Conservation (phyloP, 2,113 vertebrate genomes). For the Cebidichthys violaceus region DNA sequence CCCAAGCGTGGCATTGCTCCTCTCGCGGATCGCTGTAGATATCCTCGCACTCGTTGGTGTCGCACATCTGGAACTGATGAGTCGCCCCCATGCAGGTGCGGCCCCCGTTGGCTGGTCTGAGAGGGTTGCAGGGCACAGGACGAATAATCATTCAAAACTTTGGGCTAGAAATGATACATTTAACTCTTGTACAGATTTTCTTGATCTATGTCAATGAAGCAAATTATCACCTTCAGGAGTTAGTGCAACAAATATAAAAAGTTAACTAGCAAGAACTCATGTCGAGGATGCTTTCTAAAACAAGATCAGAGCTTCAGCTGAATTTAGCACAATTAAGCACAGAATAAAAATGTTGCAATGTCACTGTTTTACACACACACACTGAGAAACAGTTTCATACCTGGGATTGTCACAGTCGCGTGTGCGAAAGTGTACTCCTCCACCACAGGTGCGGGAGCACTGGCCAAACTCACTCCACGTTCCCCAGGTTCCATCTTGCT, state of each 20-base stretch:
- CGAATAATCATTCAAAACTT: background rate
- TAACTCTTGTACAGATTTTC: background rate
- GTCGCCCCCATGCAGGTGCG: slow-evolving; percentile 89
- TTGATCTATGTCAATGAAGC: background rate
- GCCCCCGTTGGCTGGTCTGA: slow-evolving; percentile 93
- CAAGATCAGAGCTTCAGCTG: background rate
- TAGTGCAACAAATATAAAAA: slow-evolving; percentile 8
- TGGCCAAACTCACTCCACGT: slow-evolving; percentile 95
- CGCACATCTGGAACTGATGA: slow-evolving; percentile 95
- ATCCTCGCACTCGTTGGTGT: slow-evolving; percentile 89
- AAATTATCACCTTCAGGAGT: background rate
- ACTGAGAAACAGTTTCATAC: slow-evolving; percentile 79
- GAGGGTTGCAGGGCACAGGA: slow-evolving; percentile 1
- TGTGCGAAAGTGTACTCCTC: slow-evolving; percentile 93
- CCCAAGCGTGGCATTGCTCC: slow-evolving; percentile 91
- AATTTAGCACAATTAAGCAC: background rate
- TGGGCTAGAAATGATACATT: background rate
- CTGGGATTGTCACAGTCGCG: slow-evolving; percentile 94
- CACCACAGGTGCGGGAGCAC: slow-evolving; percentile 93
- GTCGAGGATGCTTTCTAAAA: background rate
- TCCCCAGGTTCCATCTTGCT: slow-evolving; percentile 97
- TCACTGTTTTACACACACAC: background rate
- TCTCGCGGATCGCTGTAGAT: slow-evolving; percentile 90
- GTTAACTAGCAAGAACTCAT: background rate
- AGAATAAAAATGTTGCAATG: background rate